Percentiles rank a stretch among this genome's conserved stretches.
phyloP scores from a whole-genome alignment of 2,113 vertebrate species.

The Hiodon alosoides region DNA sequence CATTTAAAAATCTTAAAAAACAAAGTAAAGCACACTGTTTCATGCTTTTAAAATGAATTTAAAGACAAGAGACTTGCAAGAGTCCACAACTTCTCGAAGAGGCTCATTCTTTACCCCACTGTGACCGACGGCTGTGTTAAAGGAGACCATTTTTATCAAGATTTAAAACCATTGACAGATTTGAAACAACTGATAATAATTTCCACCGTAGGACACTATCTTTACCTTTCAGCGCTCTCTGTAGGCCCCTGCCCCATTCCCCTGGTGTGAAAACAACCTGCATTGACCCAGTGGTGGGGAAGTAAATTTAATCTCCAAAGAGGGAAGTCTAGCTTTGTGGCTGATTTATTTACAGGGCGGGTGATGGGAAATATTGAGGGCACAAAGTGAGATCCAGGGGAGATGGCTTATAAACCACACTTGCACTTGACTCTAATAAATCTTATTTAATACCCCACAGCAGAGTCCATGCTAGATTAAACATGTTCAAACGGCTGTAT shows the following conservation, averaged over 20 bases:
- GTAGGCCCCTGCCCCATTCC: slow-evolving; percentile 25
- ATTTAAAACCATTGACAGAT: background rate
- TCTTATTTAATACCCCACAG: slow-evolving; percentile 51
- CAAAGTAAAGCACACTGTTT: background rate
- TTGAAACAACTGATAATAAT: background rate
- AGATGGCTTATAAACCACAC: slow-evolving; percentile 55
- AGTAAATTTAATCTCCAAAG: slow-evolving; percentile 56
- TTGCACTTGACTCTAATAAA: slow-evolving; percentile 43
- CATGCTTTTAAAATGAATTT: too few relatives aligned
- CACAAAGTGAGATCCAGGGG: slow-evolving; percentile 46
- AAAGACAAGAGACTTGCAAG: too few relatives aligned
- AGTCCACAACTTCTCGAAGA: too few relatives aligned
- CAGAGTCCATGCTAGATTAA: slow-evolving; percentile 32
- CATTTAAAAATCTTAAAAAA: slow-evolving; percentile 33
- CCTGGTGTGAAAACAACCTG: slow-evolving; percentile 42
- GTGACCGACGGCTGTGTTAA: too few relatives aligned
- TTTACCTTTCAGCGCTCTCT: slow-evolving; percentile 22
- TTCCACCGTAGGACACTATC: background rate
- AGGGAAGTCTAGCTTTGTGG: slow-evolving; percentile 37
- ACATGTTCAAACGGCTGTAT: slow-evolving; percentile 32
- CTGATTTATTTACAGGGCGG: slow-evolving; percentile 61
- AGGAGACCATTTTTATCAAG: too few relatives aligned
- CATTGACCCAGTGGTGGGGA: slow-evolving; percentile 36
- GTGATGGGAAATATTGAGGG: slow-evolving; percentile 44
- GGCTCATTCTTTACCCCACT: too few relatives aligned